phyloP scores from a whole-genome alignment of 1,140 invertebrate genomes.

The Brachionus sp. region DNA sequence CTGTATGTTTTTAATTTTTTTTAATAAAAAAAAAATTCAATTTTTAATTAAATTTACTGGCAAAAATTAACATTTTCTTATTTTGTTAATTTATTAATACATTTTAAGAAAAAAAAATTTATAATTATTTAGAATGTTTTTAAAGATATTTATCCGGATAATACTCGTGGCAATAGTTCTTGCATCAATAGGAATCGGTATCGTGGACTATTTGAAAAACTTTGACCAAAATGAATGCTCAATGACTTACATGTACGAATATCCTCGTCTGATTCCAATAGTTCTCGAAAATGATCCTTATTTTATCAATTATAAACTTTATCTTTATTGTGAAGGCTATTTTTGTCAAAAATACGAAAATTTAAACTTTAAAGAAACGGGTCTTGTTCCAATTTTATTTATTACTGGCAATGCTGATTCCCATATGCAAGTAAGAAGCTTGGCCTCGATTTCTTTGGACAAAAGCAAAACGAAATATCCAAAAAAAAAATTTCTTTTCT shows the following conservation, averaged over 20 bases:
- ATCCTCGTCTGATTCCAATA: not conserved
- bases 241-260: constrained; percentile 43
- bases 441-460: constrained; percentile 30
- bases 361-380: not conserved
- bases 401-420: constrained; percentile 46
- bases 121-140: not conserved
- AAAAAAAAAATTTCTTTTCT: not conserved
- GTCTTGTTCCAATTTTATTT: constrained; percentile 26
- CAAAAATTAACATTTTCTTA: not conserved
- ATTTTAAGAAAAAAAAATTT: not conserved
- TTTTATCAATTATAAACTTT: constrained; percentile 34
- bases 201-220: constrained; percentile 7
- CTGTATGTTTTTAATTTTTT: no score
- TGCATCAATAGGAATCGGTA: not conserved
- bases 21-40: no score
- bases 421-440: constrained; percentile 36
- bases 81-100: not conserved
- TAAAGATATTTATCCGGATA: not conserved
- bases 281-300: not conserved
- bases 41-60: no score
- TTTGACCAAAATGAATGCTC: constrained; percentile 42
- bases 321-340: constrained; percentile 43
- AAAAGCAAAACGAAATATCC: constrained; percentile 10
- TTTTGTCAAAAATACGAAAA: constrained; percentile 24
- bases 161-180: not conserved